phyloP scores from a whole-genome alignment of 1,140 invertebrate species.

The Bathynomus jamesi region DNA sequence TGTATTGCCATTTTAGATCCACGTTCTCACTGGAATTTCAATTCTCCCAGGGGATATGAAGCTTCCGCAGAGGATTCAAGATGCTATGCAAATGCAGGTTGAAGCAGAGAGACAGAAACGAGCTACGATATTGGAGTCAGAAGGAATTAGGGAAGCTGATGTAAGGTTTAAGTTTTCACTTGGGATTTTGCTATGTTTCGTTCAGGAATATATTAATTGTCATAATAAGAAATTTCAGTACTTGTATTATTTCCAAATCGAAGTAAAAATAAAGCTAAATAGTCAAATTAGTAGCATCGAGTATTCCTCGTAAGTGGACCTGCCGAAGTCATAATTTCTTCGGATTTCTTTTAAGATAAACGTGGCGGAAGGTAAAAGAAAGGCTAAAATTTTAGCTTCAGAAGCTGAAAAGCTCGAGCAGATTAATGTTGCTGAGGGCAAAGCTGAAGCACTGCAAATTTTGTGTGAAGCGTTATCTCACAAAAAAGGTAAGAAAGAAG shows the following conservation, averaged over 20 bases:
- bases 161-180: too few relatives aligned
- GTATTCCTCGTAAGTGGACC: too few relatives aligned
- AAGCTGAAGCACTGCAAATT: conserved; percentile 12
- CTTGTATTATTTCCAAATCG: too few relatives aligned
- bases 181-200: too few relatives aligned
- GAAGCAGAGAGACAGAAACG: conserved; percentile 95
- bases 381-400: conserved; percentile 60
- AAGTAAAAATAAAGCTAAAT: too few relatives aligned
- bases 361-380: conserved; percentile 90
- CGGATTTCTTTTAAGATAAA: too few relatives aligned
- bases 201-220: too few relatives aligned
- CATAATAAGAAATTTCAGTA: too few relatives aligned
- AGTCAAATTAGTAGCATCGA: too few relatives aligned
- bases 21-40: too few relatives aligned
- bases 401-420: conserved; percentile 16
- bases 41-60: conserved; percentile 93
- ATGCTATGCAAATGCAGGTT: conserved; percentile 99
- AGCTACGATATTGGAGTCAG: conserved; percentile 93
- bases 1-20: too few relatives aligned
- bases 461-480: conserved; percentile 9
- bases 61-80: conserved; percentile 83
- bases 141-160: conserved; percentile 57
- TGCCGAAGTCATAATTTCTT: too few relatives aligned
- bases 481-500: conserved; percentile 10
- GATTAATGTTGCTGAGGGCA: conserved; percentile 15